phyloP scores from a whole-genome alignment of 2,113 vertebrate species.

The Mormoops blainvillei region DNA sequence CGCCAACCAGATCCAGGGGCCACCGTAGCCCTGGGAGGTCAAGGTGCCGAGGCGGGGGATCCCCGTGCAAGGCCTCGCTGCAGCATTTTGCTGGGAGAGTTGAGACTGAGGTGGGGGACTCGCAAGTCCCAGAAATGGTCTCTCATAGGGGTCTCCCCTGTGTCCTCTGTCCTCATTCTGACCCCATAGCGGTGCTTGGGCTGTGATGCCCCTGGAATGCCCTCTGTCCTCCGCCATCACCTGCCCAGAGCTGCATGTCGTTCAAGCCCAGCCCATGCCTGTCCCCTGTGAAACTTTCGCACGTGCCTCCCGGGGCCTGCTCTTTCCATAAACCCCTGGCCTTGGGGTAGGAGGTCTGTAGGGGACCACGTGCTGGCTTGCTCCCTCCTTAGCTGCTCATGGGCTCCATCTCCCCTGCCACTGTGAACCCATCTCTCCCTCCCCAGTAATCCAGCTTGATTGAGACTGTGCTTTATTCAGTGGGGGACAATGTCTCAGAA shows the following conservation, averaged over 20 bases:
- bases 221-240: background rate
- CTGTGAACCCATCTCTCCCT: background rate
- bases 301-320: background rate
- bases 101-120: background rate
- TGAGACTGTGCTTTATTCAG: background rate
- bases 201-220: background rate
- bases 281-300: background rate
- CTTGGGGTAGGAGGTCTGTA: background rate
- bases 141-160: background rate
- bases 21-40: background rate
- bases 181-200: background rate
- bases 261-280: background rate
- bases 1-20: background rate
- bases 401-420: background rate
- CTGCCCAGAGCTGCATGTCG: background rate
- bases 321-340: background rate
- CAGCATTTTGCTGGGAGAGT: background rate
- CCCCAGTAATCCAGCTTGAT: background rate
- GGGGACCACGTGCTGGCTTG: background rate
- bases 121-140: background rate
- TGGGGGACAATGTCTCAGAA: background rate
- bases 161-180: background rate
- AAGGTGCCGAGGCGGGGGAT: background rate
- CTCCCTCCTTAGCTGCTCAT: background rate
- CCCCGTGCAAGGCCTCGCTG: background rate